A percentile compares a stretch with the other conserved stretches of the same genome.
Conservation (phyloP, 92 coral and sea anemone species). For the Porites rus region DNA sequence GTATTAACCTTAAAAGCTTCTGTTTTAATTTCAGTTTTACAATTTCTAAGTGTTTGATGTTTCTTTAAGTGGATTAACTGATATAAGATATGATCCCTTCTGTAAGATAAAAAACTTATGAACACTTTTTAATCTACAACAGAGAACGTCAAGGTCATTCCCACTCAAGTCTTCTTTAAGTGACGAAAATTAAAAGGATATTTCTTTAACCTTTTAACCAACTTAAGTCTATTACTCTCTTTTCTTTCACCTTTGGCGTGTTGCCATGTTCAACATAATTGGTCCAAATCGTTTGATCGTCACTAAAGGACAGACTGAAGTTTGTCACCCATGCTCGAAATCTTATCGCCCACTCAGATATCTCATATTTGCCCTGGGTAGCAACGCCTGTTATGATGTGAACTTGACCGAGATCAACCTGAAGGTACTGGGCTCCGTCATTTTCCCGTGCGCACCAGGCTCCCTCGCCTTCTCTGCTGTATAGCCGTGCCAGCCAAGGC, state of each 20-base stretch:
- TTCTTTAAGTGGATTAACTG: too few relatives aligned
- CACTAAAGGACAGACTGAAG: conserved; percentile 65
- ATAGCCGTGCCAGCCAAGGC: conserved; percentile 76
- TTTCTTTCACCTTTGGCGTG: conserved; percentile 35
- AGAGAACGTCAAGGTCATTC: too few relatives aligned
- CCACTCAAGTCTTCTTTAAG: too few relatives aligned
- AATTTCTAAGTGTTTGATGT: too few relatives aligned
- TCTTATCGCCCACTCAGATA: conserved; percentile 70
- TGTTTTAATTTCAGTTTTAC: too few relatives aligned
- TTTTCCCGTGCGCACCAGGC: conserved; percentile 76
- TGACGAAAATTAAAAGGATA: too few relatives aligned
- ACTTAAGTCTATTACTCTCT: too few relatives aligned
- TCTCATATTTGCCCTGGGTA: conserved; percentile 76
- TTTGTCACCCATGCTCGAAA: conserved; percentile 81
- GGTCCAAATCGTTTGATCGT: conserved; percentile 57
- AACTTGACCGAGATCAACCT: conserved; percentile 63
- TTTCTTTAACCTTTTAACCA: too few relatives aligned
- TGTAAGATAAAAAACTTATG: too few relatives aligned
- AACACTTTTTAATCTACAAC: too few relatives aligned
- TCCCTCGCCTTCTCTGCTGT: conserved; percentile 70
- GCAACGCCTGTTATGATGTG: conserved; percentile 67
- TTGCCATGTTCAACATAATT: conserved; percentile 60
- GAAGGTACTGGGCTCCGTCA: conserved; percentile 67
- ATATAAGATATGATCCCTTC: too few relatives aligned
- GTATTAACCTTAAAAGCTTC: too few relatives aligned